These are phyloP conservation scores for Lethrus apterus DNA, from an alignment of 1,140 invertebrate genomes.

Conservation along the genomic window DNA sequence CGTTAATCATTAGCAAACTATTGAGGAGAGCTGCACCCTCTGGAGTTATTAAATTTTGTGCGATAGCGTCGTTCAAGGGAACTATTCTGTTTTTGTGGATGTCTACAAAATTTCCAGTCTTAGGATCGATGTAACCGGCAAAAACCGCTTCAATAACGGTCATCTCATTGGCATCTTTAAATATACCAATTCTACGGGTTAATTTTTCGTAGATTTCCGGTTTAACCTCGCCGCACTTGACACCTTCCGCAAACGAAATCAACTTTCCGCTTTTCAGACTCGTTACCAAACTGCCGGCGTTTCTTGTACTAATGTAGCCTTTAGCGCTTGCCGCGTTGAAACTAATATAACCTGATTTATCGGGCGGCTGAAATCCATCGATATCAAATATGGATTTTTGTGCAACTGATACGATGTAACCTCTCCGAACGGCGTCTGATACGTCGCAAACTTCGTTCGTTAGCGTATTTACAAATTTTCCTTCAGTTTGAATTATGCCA, in stretches of 20 bases:
- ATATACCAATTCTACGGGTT: conserved; percentile 71
- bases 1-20: conserved; percentile 73
- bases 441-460: conserved; percentile 65
- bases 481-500: conserved; percentile 68
- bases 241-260: conserved; percentile 62
- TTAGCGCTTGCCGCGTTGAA: conserved; percentile 78
- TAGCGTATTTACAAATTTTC: conserved; percentile 63
- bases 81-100: conserved; percentile 65
- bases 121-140: conserved; percentile 73
- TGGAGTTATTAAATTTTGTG: conserved; percentile 72
- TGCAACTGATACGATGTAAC: conserved; percentile 79
- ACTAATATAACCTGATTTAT: conserved; percentile 73
- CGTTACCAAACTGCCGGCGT: conserved; percentile 60
- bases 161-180: conserved; percentile 65
- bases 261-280: conserved; percentile 69
- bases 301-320: conserved; percentile 68
- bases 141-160: conserved; percentile 80
- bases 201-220: conserved; percentile 79
- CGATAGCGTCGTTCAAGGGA: conserved; percentile 78
- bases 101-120: conserved; percentile 78
- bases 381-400: conserved; percentile 88
- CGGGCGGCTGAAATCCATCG: conserved; percentile 80
- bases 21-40: conserved; percentile 79
- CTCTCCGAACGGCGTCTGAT: conserved; percentile 75
- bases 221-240: conserved; percentile 57